Evolutionary conservation across 2,888 invertebrate species (phyloP), one percentile per base, ranked within the genome.

Genomic region (Pseudeuparius sepicola): DNA sequence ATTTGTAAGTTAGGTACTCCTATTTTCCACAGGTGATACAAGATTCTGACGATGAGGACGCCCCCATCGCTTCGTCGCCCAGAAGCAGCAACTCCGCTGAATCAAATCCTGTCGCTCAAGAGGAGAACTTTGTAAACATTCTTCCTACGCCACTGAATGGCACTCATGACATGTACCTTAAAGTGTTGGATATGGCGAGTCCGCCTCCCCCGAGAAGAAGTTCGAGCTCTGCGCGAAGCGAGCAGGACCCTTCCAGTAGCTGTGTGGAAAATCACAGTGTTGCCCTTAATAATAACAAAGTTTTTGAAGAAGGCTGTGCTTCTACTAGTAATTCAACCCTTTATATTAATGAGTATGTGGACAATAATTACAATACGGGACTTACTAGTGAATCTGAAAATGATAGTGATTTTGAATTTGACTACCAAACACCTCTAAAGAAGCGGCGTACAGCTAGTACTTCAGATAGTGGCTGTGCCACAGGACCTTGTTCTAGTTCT

Each of bases 61-160:
- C 51, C 4, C 35, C 48, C 5, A 24, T 4, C 5, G 20, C 7
- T 20, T 7, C 20, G 20, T n/a, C n/a, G n/a, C n/a, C n/a, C n/a
- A n/a, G n/a, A n/a, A n/a, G n/a, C n/a, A n/a, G n/a, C n/a, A n/a
- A n/a, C n/a, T n/a, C n/a, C n/a, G n/a, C n/a, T n/a, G n/a, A n/a
- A n/a, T n/a, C n/a, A n/a, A n/a, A 29, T 10, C 32, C 32, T n/a
- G 36, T 35, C 10, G 42, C 39, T 25, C 50, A 49, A 20, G 54
- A 52, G 24, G 54, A 54, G 33, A 68, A 69, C 48, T 65, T 73
- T 38, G 57, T 73, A 38, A 70, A 68, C 52, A 71, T 72, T 36
- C 54, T 73, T 23, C 73, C 73, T 0, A 73, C 73, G 1, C 73
- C 73, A 0, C 57, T 73, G 36, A 75, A 73, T 51, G 73, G 73